phyloP scores from a whole-genome alignment of 2,797 vertebrate genomes.

The Strix occidentalis region DNA sequence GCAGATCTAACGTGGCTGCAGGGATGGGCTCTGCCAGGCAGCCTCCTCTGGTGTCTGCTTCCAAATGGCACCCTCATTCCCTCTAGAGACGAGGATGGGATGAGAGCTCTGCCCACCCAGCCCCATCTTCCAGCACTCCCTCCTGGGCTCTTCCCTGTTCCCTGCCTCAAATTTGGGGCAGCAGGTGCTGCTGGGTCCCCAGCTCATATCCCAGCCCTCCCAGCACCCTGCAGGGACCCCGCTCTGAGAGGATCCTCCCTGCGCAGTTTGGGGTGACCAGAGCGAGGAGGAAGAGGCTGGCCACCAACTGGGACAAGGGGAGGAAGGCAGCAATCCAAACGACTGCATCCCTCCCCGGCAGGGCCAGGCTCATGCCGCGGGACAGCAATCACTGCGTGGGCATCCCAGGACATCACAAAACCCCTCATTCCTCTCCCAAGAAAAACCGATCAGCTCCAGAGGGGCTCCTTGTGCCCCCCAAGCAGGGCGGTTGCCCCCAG shows the following conservation, averaged over 20 bases:
- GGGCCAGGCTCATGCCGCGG: neutral
- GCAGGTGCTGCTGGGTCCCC: neutral
- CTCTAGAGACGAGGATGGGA: neutral
- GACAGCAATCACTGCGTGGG: accelerated
- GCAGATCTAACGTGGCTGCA: neutral
- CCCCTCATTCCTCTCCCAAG: neutral
- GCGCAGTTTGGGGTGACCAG: neutral
- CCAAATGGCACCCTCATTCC: neutral
- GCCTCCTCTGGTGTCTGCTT: neutral
- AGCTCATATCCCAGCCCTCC: neutral
- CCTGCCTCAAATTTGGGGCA: neutral
- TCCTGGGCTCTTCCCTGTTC: neutral
- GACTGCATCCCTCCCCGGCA: accelerated
- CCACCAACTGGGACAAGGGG: neutral
- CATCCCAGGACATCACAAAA: neutral
- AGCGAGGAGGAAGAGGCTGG: neutral
- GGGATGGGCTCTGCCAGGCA: neutral
- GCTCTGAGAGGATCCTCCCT: neutral
- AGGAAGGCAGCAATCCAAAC: neutral
- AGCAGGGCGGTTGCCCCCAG: neutral
- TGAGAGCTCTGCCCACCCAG: neutral
- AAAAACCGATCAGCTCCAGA: neutral
- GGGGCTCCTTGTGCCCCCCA: neutral
- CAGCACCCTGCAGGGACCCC: neutral
- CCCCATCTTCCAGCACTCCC: neutral